Base-by-base conservation (phyloP, 2,888 invertebrate genomes). In the Diadegma fenestrale region DNA sequence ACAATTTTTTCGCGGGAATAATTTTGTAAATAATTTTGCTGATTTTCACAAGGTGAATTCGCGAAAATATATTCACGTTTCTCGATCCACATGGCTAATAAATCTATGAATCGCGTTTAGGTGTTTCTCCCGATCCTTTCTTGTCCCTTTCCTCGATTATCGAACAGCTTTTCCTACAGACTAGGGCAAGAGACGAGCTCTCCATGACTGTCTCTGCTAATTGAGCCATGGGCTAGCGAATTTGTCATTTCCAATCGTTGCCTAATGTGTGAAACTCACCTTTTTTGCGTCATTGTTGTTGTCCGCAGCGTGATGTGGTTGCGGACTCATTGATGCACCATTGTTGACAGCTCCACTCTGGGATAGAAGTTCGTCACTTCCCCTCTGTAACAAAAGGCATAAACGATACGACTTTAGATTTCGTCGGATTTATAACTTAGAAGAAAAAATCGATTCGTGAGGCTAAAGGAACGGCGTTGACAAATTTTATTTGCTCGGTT, bases 271-370 rank as follows among this genome's bases (percentile, higher is more conserved):
- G 45, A 0, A 63, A 75, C 95, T 95, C 95, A 98, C 99, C 97
- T 99, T 99, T 95, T 99, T 99, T 90, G 98, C 98, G 94, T 98
- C 99, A 95, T 99, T 99, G 95, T 98, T 98, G 95, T 98, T 98
- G 95, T 98, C 98, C 89, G 97, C 96, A 93, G 97, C 97, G 94
- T 96, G 96, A 90, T 94, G 94, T 85, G 95, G 94, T 89, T 95
- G 95, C 90, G 97, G 97, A 95, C 98, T 98, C 95, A 97, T 97
- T 93, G 97, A 97, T 95, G 97, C 97, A 97, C 98, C 98, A 94
- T 97, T 97, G 95, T 97, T 97, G 94, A 98, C 98, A 95, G 97
- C 97, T 88, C 94, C 95, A 95, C 97, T 97, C 96, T 98, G 98
- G 95, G 98, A 98, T 95, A 98, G 96, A 95, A 99, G 97, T 96